Percentiles rank a stretch among this genome's conserved stretches.
These are phyloP conservation scores for Riptortus pedestris DNA, from an alignment of 1,140 invertebrate species.

Conservation along the genomic window DNA sequence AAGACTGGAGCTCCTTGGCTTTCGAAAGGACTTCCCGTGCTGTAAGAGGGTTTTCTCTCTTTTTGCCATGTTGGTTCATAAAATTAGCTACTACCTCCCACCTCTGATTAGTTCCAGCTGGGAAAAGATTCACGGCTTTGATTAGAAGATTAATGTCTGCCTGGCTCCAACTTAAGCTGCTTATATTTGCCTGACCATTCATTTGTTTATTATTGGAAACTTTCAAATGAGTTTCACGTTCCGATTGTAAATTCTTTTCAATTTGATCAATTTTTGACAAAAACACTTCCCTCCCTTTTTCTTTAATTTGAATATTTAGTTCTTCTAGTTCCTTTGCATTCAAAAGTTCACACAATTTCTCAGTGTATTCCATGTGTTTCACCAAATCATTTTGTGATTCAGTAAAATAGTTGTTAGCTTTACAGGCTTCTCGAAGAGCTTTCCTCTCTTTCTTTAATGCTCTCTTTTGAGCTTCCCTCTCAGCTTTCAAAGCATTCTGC, in stretches of 20 bases:
- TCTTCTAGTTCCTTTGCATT: conserved; percentile 49
- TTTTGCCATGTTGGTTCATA: conserved; percentile 76
- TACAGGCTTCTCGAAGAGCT: conserved; percentile 69
- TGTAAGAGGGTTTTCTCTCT: conserved; percentile 38
- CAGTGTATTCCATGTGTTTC: conserved; percentile 75
- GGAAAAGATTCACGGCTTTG: conserved; percentile 92
- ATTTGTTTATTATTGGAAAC: conserved; percentile 35
- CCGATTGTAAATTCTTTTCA: conserved; percentile 63
- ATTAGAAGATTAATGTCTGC: conserved; percentile 80
- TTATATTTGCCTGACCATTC: conserved; percentile 33
- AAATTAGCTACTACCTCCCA: conserved; percentile 96
- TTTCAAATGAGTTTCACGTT: conserved; percentile 48
- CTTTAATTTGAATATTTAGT: conserved; percentile 58
- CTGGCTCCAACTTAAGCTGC: conserved; percentile 56
- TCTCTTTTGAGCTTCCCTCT: conserved; percentile 73
- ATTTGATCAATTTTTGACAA: conserved; percentile 40
- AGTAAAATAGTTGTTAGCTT: conserved; percentile 79
- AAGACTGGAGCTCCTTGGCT: conserved; percentile 87
- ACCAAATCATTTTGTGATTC: conserved; percentile 61
- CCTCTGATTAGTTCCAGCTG: conserved; percentile 86
- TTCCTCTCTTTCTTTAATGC: conserved; percentile 78
- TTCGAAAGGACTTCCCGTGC: conserved; percentile 91
- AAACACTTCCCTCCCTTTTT: conserved; percentile 53
- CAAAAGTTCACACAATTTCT: conserved; percentile 78
- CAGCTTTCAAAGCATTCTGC: conserved; percentile 71